Base-by-base conservation (phyloP, 2,888 invertebrate species). In the Schrankia costaestrigalis region DNA sequence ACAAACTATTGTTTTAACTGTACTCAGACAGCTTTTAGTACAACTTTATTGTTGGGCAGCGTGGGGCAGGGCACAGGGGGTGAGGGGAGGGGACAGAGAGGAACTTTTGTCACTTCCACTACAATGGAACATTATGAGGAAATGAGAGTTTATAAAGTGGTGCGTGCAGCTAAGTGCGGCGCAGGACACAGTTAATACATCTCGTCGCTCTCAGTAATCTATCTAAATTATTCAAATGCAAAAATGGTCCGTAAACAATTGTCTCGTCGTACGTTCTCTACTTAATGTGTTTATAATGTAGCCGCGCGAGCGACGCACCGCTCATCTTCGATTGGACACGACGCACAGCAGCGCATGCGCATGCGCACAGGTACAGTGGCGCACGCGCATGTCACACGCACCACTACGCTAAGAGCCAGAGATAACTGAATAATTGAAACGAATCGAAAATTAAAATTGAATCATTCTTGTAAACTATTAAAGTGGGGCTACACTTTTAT, bases 161-260 rank as follows among this genome's bases (percentile, higher is more conserved):
- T 22, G 34, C 31, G 25, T 33, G 30, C 33, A 26, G 31, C 27
- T 32, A 37, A 36, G 31, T 23, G 11, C 12, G 6, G 7, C 28
- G 14, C 27, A 40, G 35, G 35, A 37, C 21, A 28, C 26, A 43
- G 40, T 56, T n/a, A 26, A 30, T 35, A 30, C 30, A 15, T 35
- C 25, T 26, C 30, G 30, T 21, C 23, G 19, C 11, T 14, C 25
- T 11, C 19, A 14, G 21, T 13, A 13, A 66, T 66, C 62, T 51
- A 66, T 71, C 65, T 65, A 63, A 63, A 74, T 72, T 68, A 74
- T 73, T 72, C 55, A 69, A 71, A 75, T 71, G 56, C 54, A 56
- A 57, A 63, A 64, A 72, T 73, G 59, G 56, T 46, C 63, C 71
- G 61, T 68, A 64, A 67, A 68, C 68, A 68, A 69, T 69, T 44